phyloP scores from a whole-genome alignment of 2,888 invertebrate genomes.

The Torymus tubicola region DNA sequence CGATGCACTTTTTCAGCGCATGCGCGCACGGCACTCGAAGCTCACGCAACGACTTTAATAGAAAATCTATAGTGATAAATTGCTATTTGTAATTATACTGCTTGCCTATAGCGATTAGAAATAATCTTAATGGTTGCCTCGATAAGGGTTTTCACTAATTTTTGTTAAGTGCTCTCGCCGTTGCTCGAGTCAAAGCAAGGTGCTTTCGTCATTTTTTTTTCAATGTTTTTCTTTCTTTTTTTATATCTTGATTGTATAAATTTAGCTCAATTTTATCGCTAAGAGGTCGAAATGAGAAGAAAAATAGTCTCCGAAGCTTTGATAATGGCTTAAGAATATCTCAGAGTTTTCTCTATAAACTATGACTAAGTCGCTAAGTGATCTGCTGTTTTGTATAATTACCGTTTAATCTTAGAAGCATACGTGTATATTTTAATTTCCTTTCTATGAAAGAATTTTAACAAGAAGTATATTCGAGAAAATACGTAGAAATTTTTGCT shows the following conservation, averaged over 20 bases:
- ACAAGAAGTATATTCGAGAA: not conserved
- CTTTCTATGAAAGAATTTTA: not conserved
- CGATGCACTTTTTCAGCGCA: constrained; percentile 42
- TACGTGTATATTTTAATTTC: constrained; percentile 13
- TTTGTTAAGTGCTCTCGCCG: not conserved
- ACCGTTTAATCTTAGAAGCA: constrained; percentile 8
- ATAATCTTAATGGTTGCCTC: constrained; percentile 41
- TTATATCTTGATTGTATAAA: not conserved
- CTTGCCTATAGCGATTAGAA: not conserved
- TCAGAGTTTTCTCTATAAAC: too few relatives aligned
- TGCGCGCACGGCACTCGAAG: constrained; percentile 5
- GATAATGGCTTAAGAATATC: too few relatives aligned
- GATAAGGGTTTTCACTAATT: constrained; percentile 39
- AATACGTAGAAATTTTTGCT: not conserved
- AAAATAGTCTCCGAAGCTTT: too few relatives aligned
- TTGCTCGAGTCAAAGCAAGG: not conserved
- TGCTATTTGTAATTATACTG: constrained; percentile 31
- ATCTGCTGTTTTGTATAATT: not conserved
- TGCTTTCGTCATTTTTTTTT: not conserved
- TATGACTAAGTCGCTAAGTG: not conserved
- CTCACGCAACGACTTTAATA: constrained; percentile 31
- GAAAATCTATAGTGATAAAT: constrained; percentile 44
- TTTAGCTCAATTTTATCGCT: too few relatives aligned
- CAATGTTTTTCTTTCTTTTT: not conserved
- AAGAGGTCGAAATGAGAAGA: too few relatives aligned